Evolutionary conservation across 2,888 invertebrate species (phyloP), one percentile per base, ranked within the genome.

Genomic region (Tetragonula carbonaria): DNA sequence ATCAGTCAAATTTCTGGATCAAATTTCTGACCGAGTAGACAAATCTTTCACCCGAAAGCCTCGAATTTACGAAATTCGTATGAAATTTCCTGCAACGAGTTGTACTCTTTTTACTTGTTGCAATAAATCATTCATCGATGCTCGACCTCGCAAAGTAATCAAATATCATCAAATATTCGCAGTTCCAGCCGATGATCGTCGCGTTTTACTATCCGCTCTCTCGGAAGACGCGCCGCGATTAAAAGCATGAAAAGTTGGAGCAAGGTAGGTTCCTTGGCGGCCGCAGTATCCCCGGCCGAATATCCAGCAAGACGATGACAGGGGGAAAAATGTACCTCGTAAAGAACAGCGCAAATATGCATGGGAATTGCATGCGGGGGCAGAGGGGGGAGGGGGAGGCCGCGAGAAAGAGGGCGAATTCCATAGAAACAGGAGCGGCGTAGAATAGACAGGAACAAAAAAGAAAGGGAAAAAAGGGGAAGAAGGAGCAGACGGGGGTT

Each of bases 341-440:
- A 93, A 93, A 93, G 92, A 91, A 91, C 85, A 86, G 79, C 86
- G 89, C 90, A 91, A 91, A 93, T 92, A 92, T 93, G 92, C 92
- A 92, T 92, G 90, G 91, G 91, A 93, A 93, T 92, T 92, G 91
- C 92, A 82, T 72, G 81, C 62, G 63, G 71, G 63, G 53, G 74
- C 59, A 71, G 59, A 51, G 73, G 78, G 74, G 55, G 66, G 66
- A 74, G 66, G 70, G 23, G 63, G 73, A 33, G 65, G 65, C 45
- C 68, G 62, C 28, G 65, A 16, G 80, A 76, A 74, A 77, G 78
- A 55, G 73, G 53, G 65, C 13, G 66, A 77, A 62, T 70, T 28
- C 68, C 67, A 74, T 70, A 66, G 78, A 51, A 80, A 74, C 62
- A 68, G 73, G 66, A 79, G 66, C 65, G 38, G 59, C 28, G 68